A percentile compares a stretch with the other conserved stretches of the same genome.
Evolutionary conservation across 2,797 vertebrate genomes (phyloP).

Genomic region (Avahi laniger): DNA sequence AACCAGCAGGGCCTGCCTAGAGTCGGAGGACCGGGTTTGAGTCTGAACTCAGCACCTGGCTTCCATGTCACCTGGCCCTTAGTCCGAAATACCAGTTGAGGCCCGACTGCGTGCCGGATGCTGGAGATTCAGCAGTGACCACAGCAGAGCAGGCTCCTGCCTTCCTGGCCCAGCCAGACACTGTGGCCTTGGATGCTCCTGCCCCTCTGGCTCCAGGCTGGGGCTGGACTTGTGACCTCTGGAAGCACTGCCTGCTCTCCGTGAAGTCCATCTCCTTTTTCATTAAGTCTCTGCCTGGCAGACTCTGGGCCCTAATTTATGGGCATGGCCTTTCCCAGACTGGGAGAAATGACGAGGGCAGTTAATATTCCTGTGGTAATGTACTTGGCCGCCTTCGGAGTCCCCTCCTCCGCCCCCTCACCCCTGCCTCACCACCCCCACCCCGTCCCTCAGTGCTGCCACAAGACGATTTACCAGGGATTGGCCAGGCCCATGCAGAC

Average conservation of each 20-base stretch:
- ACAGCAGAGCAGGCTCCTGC: accelerated
- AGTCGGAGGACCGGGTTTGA: background rate
- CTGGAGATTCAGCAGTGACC: background rate
- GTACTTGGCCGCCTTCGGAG: background rate
- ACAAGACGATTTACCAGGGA: background rate
- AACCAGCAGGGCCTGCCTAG: background rate
- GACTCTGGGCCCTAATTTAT: slow-evolving; percentile 21
- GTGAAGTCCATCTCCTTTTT: slow-evolving; percentile 38
- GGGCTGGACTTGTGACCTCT: slow-evolving; percentile 35
- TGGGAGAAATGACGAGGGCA: background rate
- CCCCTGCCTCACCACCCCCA: background rate
- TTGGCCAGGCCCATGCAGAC: background rate
- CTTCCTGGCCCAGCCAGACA: background rate
- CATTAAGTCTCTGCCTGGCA: slow-evolving; percentile 43
- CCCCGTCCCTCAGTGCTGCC: background rate
- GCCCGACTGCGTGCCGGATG: background rate
- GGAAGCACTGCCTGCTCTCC: background rate
- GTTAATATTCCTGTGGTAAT: slow-evolving; percentile 14
- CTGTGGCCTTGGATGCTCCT: background rate
- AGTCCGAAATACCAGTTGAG: background rate
- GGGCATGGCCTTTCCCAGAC: slow-evolving; percentile 10
- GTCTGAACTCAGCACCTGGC: background rate
- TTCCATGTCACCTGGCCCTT: background rate
- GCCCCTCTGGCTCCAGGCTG: background rate
- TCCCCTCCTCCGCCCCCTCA: background rate